Conservation (phyloP, 2,113 vertebrate species). For the Tyrannus savana region DNA sequence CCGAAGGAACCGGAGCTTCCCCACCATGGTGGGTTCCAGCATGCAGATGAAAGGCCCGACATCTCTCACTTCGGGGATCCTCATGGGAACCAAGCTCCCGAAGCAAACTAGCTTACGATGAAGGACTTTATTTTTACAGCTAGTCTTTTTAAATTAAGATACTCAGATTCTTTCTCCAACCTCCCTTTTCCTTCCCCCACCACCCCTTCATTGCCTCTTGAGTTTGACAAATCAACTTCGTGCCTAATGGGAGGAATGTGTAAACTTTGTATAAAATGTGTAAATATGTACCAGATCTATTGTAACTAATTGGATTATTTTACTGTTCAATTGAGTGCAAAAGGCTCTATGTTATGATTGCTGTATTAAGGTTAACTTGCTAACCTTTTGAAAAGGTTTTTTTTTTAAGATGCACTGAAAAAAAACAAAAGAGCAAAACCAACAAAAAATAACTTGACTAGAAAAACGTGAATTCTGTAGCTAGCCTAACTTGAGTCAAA, state of each 20-base stretch:
- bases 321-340: background rate
- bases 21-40: constrained; percentile 95
- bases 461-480: constrained; percentile 20
- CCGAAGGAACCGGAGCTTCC: constrained; percentile 93
- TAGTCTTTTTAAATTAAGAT: constrained; percentile 48
- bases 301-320: constrained; percentile 58
- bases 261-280: constrained; percentile 72
- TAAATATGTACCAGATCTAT: constrained; percentile 70
- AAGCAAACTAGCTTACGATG: constrained; percentile 81
- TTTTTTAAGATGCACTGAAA: constrained; percentile 75
- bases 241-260: constrained; percentile 76
- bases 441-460: constrained; percentile 65
- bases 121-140: constrained; percentile 63
- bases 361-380: constrained; percentile 29
- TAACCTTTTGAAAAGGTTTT: constrained; percentile 26
- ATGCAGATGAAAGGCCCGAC: constrained; percentile 95
- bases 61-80: constrained; percentile 82
- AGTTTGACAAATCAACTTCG: constrained; percentile 81
- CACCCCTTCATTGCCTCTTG: constrained; percentile 42
- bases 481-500: constrained; percentile 11
- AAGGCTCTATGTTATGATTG: constrained; percentile 1
- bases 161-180: background rate
- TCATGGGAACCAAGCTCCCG: constrained; percentile 82
- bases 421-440: background rate
- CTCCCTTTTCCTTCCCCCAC: background rate